Conservation (phyloP, 2,888 invertebrate species). For the Dasysyrphus albostriatus region DNA sequence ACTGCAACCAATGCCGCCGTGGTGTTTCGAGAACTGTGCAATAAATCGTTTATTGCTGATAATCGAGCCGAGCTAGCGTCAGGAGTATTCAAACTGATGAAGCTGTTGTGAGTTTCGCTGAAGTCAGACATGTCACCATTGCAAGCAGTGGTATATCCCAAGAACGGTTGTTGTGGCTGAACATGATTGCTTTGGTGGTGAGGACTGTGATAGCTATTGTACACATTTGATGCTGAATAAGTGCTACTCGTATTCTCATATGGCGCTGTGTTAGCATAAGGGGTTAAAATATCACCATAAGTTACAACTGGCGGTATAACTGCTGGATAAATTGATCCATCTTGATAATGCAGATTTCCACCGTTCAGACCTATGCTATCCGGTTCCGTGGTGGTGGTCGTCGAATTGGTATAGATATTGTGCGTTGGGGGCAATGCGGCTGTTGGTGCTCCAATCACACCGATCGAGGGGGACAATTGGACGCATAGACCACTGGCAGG, state of each 20-base stretch:
- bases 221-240: slow-evolving; percentile 45
- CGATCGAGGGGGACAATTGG: slow-evolving; percentile 26
- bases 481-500: slow-evolving; percentile 50
- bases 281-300: slow-evolving; percentile 80
- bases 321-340: slow-evolving; percentile 67
- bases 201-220: slow-evolving; percentile 54
- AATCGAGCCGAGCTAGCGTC: slow-evolving; percentile 81
- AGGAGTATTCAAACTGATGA: slow-evolving; percentile 80
- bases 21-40: slow-evolving; percentile 82
- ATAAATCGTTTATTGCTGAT: slow-evolving; percentile 82
- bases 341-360: slow-evolving; percentile 62
- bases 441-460: slow-evolving; percentile 35
- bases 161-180: slow-evolving; percentile 48
- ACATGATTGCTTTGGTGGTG: slow-evolving; percentile 57
- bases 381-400: slow-evolving; percentile 48
- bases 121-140: slow-evolving; percentile 69
- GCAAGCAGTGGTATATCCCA: slow-evolving; percentile 77
- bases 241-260: slow-evolving; percentile 76
- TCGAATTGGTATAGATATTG: slow-evolving; percentile 66
- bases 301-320: slow-evolving; percentile 77
- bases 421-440: slow-evolving; percentile 44
- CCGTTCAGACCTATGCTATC: slow-evolving; percentile 55
- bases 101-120: slow-evolving; percentile 76
- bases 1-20: slow-evolving; percentile 81
- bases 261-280: slow-evolving; percentile 73